A percentile compares a stretch with the other conserved stretches of the same genome.
Conservation (phyloP, 2,888 invertebrate genomes). For the Leptopilina syphax region DNA sequence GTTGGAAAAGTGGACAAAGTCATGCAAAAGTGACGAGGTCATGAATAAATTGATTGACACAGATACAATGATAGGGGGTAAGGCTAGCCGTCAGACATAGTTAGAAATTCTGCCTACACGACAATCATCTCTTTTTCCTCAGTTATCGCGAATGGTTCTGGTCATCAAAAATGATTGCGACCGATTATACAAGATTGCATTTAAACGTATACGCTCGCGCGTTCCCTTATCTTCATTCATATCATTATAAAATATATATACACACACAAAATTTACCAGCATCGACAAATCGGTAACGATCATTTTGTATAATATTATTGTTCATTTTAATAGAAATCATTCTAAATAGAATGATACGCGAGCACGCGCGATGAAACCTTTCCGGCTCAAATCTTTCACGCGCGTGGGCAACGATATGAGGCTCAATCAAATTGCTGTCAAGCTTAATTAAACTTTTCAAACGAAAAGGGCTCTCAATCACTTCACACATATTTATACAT, state of each 20-base stretch:
- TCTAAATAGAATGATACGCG: neutral
- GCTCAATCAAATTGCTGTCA: constrained; percentile 26
- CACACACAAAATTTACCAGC: constrained; percentile 17
- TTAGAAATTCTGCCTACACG: constrained; percentile 72
- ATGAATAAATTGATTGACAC: constrained; percentile 62
- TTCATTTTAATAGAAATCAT: constrained; percentile 8
- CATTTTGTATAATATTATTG: neutral
- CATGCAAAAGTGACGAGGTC: constrained; percentile 41
- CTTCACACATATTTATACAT: neutral
- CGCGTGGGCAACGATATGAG: constrained; percentile 5
- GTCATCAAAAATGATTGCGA: constrained; percentile 74
- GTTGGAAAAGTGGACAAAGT: constrained; percentile 26
- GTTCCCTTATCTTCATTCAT: constrained; percentile 49
- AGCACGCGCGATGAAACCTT: neutral
- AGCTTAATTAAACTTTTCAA: constrained; percentile 21
- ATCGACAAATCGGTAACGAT: constrained; percentile 25
- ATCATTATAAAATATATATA: constrained; percentile 47
- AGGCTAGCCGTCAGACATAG: constrained; percentile 60
- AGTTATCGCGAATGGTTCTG: constrained; percentile 72
- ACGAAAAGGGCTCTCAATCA: constrained; percentile 18
- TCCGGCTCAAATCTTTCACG: neutral
- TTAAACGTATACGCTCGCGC: constrained; percentile 62
- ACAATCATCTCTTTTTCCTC: constrained; percentile 73
- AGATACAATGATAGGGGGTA: constrained; percentile 58
- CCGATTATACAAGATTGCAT: constrained; percentile 74